These are phyloP conservation scores for Zoanthus sociatus DNA, from an alignment of 92 coral and sea anemone genomes.

Conservation along the genomic window DNA sequence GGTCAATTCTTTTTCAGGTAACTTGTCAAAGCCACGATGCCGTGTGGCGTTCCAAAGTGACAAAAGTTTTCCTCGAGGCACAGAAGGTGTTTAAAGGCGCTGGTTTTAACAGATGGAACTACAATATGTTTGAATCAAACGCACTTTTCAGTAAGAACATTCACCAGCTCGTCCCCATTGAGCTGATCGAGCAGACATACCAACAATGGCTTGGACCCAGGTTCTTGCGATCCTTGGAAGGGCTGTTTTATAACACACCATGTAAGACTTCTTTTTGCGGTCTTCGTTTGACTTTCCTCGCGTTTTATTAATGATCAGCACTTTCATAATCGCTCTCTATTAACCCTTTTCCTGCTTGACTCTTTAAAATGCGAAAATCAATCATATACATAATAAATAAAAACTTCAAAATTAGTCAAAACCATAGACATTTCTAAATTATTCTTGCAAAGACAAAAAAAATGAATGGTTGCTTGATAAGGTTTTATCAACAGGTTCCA, in stretches of 20 bases:
- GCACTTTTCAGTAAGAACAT: constrained; percentile 40
- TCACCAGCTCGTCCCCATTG: constrained; percentile 44
- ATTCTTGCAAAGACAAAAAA: too few species aligned
- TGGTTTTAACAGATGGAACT: constrained; percentile 16
- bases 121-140: constrained; percentile 16
- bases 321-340: too few species aligned
- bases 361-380: too few species aligned
- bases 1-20: constrained; percentile 3
- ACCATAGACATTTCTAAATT: too few species aligned
- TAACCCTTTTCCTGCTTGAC: too few species aligned
- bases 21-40: constrained; percentile 66
- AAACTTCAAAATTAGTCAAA: too few species aligned
- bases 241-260: constrained; percentile 54
- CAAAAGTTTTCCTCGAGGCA: constrained; percentile 67
- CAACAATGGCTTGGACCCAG: constrained; percentile 59
- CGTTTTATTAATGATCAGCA: neutral
- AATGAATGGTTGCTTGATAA: too few species aligned
- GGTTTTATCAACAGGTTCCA: too few species aligned
- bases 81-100: constrained; percentile 42
- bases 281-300: neutral
- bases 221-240: constrained; percentile 67
- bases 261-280: constrained; percentile 10
- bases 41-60: constrained; percentile 67
- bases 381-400: too few species aligned
- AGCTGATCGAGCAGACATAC: constrained; percentile 64